These are phyloP conservation scores for Beroe forskalii DNA, from an alignment of 37 sponge, comb jelly and placozoan genomes.

Conservation along the genomic window DNA sequence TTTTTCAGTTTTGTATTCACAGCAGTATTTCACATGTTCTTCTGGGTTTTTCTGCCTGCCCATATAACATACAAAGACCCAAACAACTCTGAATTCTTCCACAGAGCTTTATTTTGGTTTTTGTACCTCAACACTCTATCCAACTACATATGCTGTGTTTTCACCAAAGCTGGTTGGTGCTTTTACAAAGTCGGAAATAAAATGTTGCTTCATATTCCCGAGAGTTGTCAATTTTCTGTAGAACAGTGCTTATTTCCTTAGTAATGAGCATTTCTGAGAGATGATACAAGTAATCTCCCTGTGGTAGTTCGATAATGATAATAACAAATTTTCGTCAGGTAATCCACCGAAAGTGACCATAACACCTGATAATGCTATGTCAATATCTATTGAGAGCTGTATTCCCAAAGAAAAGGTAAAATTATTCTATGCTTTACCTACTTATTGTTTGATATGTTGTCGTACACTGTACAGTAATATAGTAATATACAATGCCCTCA, in stretches of 20 bases:
- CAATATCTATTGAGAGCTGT: conserved; percentile 60
- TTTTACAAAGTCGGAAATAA: too few relatives aligned
- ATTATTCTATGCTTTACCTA: too few relatives aligned
- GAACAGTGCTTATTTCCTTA: too few relatives aligned
- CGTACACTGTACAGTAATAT: background rate
- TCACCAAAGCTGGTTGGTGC: conserved; percentile 19
- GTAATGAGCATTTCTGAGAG: too few relatives aligned
- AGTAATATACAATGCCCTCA: background rate
- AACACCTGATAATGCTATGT: conserved; percentile 54
- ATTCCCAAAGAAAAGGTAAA: conserved; percentile 49
- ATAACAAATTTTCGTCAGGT: conserved; percentile 25
- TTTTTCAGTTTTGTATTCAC: conserved; percentile 27
- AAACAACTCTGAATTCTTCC: background rate
- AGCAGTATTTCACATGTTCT: conserved; percentile 30
- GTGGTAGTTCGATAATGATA: too few relatives aligned
- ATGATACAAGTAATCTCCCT: too few relatives aligned
- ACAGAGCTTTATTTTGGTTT: conserved; percentile 34
- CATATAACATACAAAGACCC: conserved; percentile 12
- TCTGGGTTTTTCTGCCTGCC: conserved; percentile 58
- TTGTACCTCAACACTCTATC: background rate
- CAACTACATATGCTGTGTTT: conserved; percentile 37
- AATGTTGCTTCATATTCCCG: too few relatives aligned
- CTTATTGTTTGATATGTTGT: background rate
- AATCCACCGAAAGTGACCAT: conserved; percentile 29
- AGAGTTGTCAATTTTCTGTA: too few relatives aligned